Base-by-base conservation (phyloP, 1,140 invertebrate species). In the Drosophila pandora region DNA sequence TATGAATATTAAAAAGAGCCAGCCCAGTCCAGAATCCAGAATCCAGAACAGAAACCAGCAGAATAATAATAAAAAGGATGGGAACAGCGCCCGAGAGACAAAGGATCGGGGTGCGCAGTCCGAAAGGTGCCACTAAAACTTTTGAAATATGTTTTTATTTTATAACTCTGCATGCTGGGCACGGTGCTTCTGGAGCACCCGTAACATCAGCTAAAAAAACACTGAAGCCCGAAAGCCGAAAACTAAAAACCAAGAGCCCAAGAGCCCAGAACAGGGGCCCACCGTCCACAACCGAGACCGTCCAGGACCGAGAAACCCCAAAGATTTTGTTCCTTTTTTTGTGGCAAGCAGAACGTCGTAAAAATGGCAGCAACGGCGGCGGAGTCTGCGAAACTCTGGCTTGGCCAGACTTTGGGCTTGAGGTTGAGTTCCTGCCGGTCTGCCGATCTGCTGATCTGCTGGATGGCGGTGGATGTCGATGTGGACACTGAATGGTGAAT, bases 91-190 rank as follows among this genome's bases (percentile, higher is more conserved):
- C 53, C 21, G 39, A 61, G 53, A 47, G 45, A 70, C 59, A 68
- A 74, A 67, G 9, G 57, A 32, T 63, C 34, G 49, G 49, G 22
- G 2, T 22, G 12, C 22, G 55, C 59, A 52, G 61, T 23, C 56
- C 57, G 72, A 77, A 81, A 90, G 85, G 78, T 90, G 81, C 85
- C 85, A 90, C 85, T 90, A 90, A 90, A 90, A 87, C 74, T 85
- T 90, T 90, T 90, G 87, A 90, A 90, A 90, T 82, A 90, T 90
- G 82, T 85, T 85, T 87, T 85, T 85, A 87, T 85, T 87, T 85
- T 85, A 85, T 85, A 87, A 87, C 78, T 85, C 78, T 81, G 82
- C 82, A 85, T 85, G 82, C 82, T 85, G 82, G 76, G 82, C 83
- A 87, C 82, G 82, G 74, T 81, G 82, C 82, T 85, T 85, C 82